Base-by-base conservation (phyloP, 2,797 vertebrate species). In the Leuciscus waleckii region DNA sequence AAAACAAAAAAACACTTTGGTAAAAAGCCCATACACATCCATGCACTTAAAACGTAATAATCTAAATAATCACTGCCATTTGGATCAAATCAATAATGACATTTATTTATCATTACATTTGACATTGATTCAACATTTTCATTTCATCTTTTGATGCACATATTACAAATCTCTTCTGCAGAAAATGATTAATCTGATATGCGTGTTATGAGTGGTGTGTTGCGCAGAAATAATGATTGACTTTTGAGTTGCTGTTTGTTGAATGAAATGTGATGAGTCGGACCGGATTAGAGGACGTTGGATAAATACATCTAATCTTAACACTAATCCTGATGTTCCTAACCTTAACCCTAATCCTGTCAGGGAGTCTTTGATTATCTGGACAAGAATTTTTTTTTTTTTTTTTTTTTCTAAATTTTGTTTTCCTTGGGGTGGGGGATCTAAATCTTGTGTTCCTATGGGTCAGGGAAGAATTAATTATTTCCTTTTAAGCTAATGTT, bases 251-350 rank as follows among this genome's bases (percentile, higher is more conserved):
- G 32, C 29, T 43, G n/a, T 43, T 41, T 63, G 77, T 51, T 68
- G 19, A 80, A 49, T 68, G 63, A 51, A 37, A 75, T 75, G 29
- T 19, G 56, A 63, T 29, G 41, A 61, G 13, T 4, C 19, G 4
- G 56, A 74, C 37, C 35, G 56, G 69, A 63, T 81, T 56, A 56
- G 32, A 14, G 56, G 56, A 63, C 39, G 1, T 4, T 13, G 16
- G 29, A 51, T 41, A 70, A 81, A 81, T 39, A 10, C 43, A 58
- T 58, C 13, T 43, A 70, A 56, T 49, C 49, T 9, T 23, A 65
- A 67, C 67, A 37, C 14, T 71, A 71, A 82, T 82, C 49, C 68
- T 58, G 56, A 71, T 71, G 37, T 81, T 32, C 49, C 32, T 3
- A 39, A 10, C 32, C 16, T 58, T 39, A 41, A 73, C 0, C 69